Percentiles rank a stretch among this genome's conserved stretches.
phyloP scores from a whole-genome alignment of 2,113 vertebrate genomes.

The Talpa occidentalis region DNA sequence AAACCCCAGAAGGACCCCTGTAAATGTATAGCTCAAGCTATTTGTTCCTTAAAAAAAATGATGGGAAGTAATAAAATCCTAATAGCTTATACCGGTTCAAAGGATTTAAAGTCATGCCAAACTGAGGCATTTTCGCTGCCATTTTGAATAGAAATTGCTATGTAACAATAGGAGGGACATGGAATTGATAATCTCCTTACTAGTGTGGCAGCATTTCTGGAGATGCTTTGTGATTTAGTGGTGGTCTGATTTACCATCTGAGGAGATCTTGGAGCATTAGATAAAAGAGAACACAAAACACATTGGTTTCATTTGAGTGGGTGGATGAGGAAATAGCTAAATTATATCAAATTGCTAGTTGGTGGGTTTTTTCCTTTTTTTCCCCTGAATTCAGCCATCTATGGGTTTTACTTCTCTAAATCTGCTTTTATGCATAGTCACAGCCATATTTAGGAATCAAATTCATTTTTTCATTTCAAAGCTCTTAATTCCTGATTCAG shows the following conservation, averaged over 20 bases:
- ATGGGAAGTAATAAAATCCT: neutral
- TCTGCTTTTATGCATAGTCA: constrained; percentile 20
- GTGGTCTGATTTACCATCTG: neutral
- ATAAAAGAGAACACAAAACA: constrained; percentile 3
- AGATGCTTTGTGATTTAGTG: neutral
- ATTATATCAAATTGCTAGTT: constrained; percentile 50
- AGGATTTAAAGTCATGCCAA: neutral
- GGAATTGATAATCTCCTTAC: neutral
- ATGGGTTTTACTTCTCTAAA: constrained; percentile 21
- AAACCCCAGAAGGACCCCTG: neutral
- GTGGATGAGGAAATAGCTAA: constrained; percentile 49
- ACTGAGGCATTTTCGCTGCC: neutral
- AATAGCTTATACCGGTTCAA: neutral
- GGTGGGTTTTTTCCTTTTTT: neutral
- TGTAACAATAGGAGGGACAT: neutral
- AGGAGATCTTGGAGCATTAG: neutral
- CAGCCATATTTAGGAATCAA: constrained; percentile 62
- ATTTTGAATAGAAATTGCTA: constrained; percentile 10
- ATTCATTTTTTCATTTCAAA: constrained; percentile 51
- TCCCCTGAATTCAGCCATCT: constrained; percentile 6
- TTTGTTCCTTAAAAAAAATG: neutral
- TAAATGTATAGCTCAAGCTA: neutral
- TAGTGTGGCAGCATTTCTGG: neutral
- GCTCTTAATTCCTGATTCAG: constrained; percentile 67
- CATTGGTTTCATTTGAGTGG: neutral